Conservation (phyloP, 2,797 vertebrate genomes). For the Gastrophryne carolinensis region DNA sequence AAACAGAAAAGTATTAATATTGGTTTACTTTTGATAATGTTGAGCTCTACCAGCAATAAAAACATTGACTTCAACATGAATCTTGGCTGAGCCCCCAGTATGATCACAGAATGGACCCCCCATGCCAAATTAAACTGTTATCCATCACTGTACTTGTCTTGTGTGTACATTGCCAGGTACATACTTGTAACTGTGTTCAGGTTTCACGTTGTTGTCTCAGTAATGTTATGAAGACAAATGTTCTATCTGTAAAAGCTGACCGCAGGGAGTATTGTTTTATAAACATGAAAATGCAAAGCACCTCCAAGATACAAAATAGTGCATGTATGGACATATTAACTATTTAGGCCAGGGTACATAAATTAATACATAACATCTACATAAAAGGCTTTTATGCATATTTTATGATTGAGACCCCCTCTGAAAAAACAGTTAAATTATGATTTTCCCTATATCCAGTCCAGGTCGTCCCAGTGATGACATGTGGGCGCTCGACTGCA, state of each 20-base stretch:
- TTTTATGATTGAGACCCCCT: too few relatives aligned
- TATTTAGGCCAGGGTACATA: neutral
- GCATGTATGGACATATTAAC: neutral
- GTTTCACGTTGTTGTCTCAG: conserved; percentile 3
- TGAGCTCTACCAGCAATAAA: too few relatives aligned
- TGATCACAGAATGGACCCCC: neutral
- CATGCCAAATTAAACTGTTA: neutral
- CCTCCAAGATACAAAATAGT: neutral
- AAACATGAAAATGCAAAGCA: neutral
- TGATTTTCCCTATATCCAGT: too few relatives aligned
- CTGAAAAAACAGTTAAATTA: too few relatives aligned
- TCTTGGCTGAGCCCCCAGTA: neutral
- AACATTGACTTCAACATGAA: too few relatives aligned
- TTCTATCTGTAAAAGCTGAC: neutral
- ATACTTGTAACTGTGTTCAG: neutral
- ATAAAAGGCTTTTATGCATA: too few relatives aligned
- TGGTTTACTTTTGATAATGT: too few relatives aligned
- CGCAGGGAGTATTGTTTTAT: neutral
- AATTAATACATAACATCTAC: too few relatives aligned
- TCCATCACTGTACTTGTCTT: neutral
- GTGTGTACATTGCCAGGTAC: neutral
- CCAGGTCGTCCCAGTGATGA: too few relatives aligned
- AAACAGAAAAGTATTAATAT: too few relatives aligned
- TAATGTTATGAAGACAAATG: neutral
- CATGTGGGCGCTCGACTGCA: too few relatives aligned